Evolutionary conservation across 2,113 vertebrate genomes (phyloP), one percentile per base, ranked within the genome.

Genomic region (Neolamprologus hecqui): DNA sequence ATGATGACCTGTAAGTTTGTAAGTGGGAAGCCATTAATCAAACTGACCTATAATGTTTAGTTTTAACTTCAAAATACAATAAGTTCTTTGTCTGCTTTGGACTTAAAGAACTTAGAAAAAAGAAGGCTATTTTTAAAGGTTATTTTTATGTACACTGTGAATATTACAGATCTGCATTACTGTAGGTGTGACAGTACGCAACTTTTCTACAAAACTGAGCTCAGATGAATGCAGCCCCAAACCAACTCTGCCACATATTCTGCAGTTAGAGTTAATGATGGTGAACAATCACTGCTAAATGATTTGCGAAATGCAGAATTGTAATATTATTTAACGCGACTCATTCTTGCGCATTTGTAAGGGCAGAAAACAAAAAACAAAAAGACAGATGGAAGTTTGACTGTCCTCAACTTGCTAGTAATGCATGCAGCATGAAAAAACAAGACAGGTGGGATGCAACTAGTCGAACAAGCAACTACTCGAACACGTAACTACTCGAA

Each of bases 11-110:
- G 68, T 37, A 85, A 12, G 40, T 77, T 83, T 84, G 23, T 77
- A 85, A 90, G 53, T 35, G 58, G 88, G n/a, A 7, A 54, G 15
- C 82, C 89, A 93, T 94, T 90, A 83, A 89, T 94, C 85, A 92
- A 90, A 89, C 57, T 53, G 42, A 54, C 15, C 42, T 75, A 8
- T 51, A 88, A 90, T 53, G n/a, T 21, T 70, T 42, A 53, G 5
- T 21, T 79, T 86, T 57, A 7, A 84, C 79, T 79, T 58, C 17
- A 75, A 33, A 70, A 73, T 57, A 54, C 15, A 77, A 79, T 33
- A 35, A 45, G 45, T 49, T 26, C n/a, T 87, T 79, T 31, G 55
- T 75, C 37, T 58, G 10, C 9, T 73, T 51, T 53, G 55, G 9
- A 45, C 28, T 19, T 23, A 31, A 40, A 28, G 51, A 53, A 77